phyloP scores from a whole-genome alignment of 2,797 vertebrate species.

The Cheirogaleus major region DNA sequence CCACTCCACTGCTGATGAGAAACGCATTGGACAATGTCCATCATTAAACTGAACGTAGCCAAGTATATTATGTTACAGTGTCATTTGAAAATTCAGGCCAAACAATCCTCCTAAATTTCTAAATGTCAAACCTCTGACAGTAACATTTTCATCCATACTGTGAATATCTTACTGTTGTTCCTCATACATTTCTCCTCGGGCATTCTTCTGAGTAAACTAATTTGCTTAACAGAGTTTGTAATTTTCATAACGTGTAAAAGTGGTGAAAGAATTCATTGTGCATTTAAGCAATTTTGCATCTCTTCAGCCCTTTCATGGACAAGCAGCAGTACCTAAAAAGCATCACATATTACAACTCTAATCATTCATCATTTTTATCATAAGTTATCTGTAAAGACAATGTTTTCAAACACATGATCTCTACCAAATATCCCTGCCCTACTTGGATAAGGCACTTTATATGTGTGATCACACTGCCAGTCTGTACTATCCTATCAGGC shows the following conservation, averaged over 20 bases:
- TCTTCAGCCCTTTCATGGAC: not conserved
- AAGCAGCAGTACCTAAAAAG: not conserved
- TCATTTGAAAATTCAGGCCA: constrained; percentile 31
- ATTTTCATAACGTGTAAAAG: not conserved
- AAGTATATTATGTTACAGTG: not conserved
- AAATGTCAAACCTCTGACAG: constrained; percentile 61
- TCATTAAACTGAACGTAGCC: constrained; percentile 32
- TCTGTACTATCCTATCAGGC: no score
- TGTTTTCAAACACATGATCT: not conserved
- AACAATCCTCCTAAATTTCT: constrained; percentile 43
- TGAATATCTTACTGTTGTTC: not conserved
- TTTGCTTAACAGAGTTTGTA: not conserved
- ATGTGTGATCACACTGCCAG: not conserved
- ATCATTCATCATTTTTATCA: not conserved
- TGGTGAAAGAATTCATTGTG: not conserved
- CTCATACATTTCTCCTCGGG: not conserved
- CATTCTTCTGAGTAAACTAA: constrained; percentile 24
- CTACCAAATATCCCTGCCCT: not conserved
- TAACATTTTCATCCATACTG: constrained; percentile 14
- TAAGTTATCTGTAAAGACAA: not conserved
- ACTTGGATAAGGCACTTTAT: accelerated
- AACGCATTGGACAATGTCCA: not conserved
- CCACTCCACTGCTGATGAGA: not conserved
- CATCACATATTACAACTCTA: not conserved
- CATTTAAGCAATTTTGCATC: not conserved